A percentile compares a stretch with the other conserved stretches of the same genome.
These are phyloP conservation scores for Typhlichthys subterraneus DNA, from an alignment of 2,797 vertebrate genomes.

Conservation along the genomic window DNA sequence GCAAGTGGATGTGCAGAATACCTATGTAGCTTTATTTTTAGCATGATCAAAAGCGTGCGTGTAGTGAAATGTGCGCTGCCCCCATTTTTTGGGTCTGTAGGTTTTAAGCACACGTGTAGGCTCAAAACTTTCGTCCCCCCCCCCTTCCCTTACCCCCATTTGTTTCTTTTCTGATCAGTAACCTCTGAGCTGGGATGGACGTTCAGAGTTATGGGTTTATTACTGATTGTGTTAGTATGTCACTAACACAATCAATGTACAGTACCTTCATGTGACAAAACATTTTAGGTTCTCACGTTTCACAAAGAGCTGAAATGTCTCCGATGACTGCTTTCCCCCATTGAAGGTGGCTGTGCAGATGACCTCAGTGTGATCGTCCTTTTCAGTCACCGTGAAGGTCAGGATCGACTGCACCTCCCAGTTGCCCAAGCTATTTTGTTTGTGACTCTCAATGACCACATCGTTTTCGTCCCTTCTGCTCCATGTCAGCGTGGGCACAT, in stretches of 20 bases:
- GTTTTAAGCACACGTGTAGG: too few relatives aligned
- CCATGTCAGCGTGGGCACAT: conserved; percentile 58
- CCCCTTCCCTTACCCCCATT: too few relatives aligned
- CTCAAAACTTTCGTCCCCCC: too few relatives aligned
- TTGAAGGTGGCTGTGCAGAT: conserved; percentile 50
- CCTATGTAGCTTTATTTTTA: too few relatives aligned
- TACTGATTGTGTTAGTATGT: too few relatives aligned
- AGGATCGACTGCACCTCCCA: conserved; percentile 63
- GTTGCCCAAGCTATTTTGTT: background rate
- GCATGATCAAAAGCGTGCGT: too few relatives aligned
- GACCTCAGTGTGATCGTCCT: conserved; percentile 50
- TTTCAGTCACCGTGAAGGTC: conserved; percentile 29
- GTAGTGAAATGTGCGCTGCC: too few relatives aligned
- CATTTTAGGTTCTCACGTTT: conserved; percentile 58
- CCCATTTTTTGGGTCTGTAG: too few relatives aligned
- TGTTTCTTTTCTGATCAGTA: too few relatives aligned
- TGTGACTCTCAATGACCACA: background rate
- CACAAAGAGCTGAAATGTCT: conserved; percentile 28
- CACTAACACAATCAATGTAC: background rate
- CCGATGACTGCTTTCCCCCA: fast-evolving
- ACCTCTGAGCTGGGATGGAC: too few relatives aligned
- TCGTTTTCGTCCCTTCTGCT: fast-evolving
- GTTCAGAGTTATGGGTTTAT: too few relatives aligned
- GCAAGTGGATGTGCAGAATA: too few relatives aligned
- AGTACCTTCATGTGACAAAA: background rate